Evolutionary conservation across 2,113 vertebrate genomes (phyloP).

Genomic region (Lutjanus erythropterus): DNA sequence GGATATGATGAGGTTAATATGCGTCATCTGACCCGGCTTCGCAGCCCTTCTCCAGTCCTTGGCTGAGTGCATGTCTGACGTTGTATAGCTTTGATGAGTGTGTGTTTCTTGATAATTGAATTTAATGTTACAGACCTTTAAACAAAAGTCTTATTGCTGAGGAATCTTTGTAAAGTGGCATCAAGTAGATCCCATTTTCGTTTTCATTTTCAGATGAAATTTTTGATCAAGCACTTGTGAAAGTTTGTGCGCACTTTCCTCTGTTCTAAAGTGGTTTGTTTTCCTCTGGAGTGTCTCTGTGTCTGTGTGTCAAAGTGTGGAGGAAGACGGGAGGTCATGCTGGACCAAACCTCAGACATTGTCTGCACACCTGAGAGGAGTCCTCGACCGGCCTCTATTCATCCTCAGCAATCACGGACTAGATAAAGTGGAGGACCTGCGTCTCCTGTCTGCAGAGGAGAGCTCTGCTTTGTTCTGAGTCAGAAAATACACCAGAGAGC

Average conservation of each 20-base stretch:
- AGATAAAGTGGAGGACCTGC: constrained; percentile 17
- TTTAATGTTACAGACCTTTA: not conserved
- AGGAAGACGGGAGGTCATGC: not conserved
- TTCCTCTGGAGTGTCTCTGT: not conserved
- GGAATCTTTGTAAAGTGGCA: not conserved
- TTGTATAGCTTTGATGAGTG: not conserved
- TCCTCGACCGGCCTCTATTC: constrained; percentile 20
- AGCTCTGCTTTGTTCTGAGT: constrained; percentile 26
- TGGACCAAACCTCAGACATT: constrained; percentile 33
- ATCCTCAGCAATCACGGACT: constrained; percentile 24
- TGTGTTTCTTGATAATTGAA: not conserved
- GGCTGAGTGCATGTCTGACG: not conserved
- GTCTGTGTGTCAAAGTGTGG: not conserved
- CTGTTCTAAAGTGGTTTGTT: not conserved
- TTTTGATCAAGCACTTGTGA: not conserved
- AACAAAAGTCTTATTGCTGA: not conserved
- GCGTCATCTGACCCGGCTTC: no score
- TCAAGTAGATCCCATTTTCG: not conserved
- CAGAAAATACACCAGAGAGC: constrained; percentile 45
- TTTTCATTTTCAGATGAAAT: not conserved
- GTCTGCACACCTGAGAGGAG: constrained; percentile 34
- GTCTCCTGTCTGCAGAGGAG: constrained; percentile 17
- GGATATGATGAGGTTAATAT: no score
- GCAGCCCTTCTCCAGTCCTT: no score
- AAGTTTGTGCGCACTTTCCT: constrained; percentile 5